Evolutionary conservation across 2,113 vertebrate species (phyloP), one percentile per base, ranked within the genome.

Genomic region (Tautogolabrus adspersus): DNA sequence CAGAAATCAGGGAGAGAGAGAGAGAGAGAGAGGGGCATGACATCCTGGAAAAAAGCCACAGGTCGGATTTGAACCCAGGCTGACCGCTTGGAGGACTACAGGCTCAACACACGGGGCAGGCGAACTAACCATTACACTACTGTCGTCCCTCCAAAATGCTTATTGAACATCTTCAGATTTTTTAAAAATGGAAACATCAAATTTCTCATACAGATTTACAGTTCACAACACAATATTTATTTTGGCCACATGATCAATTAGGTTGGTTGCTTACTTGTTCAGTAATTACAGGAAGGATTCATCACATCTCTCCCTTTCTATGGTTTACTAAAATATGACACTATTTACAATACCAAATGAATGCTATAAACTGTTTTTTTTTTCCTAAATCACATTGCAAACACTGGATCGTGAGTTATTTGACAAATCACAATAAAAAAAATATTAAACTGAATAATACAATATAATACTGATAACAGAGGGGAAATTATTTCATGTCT

Each of bases 251-350:
- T 54, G 44, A 70, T 49, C 47, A 49, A 6, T 79, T 7, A 58
- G 15, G 21, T 15, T 21, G 15, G 21, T 15, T n/a, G 37, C 12
- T 49, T 19, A 58, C 3, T 11, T 52, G 47, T 40, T 60, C 22
- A 54, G 49, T 18, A 42, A 62, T 44, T 37, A 59, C 30, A 54
- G 34, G n/a, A 34, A 65, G 26, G 68, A 30, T 76, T 79, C 42
- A 42, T 68, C 67, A 66, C 56, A 83, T 1, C 15, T 40, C n/a
- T 66, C 19, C 3, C 37, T 77, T 74, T 9, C 49, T 60, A 40
- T 65, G 16, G 13, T 73, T 76, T 83, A 77, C 44, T 77, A 86
- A 89, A 87, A 82, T 60, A 83, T 13, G 34, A 79, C 8, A 61
- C 30, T 69, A 81, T 78, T 81, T 77, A 67, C 47, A 67, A 26